Evolutionary conservation across 2,113 vertebrate genomes (phyloP), one percentile per base, ranked within the genome.

Genomic region (Scolopax mira): DNA sequence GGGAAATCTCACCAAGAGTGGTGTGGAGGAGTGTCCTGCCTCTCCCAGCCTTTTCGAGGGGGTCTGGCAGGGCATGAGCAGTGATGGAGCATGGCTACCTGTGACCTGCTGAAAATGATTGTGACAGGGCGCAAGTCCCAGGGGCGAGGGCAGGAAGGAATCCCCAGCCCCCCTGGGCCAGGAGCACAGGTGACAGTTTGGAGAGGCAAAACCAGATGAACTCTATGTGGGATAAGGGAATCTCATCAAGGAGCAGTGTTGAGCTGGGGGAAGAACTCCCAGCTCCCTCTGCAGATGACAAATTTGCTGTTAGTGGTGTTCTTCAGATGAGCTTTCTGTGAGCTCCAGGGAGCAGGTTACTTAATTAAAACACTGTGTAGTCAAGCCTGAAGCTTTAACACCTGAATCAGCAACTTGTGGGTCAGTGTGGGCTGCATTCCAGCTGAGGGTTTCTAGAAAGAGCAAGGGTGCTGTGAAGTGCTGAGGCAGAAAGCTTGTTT

Each of bases 91-190:
- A 10, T 1, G 27, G 28, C 46, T 18, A 4, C 24, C 42, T 30
- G 37, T n/a, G 67, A 14, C 13, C 42, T 85, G 71, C 35, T 62
- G 82, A 58, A 65, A 70, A 18, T 14, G 23, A 8, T 5, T 44
- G 41, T 15, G 7, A 1, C 4, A 21, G 3, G 11, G 52, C 49
- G 23, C 0, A 3, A 51, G 42, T 33, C 0, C 1, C 19, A 10
- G 62, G 57, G 46, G 25, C 7, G 54, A 67, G 74, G 44, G 62
- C 52, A 48, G 54, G 33, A 51, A 23, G 41, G 30, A 22, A 23
- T 46, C 25, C 58, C 14, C 46, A 19, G 16, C 33, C 0, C 0
- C 25, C 62, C 66, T 8, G 7, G 28, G 57, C 16, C 22, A 21
- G 66, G 12, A 64, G 41, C 46, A 18, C 19, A 2, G 4, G 0